Evolutionary conservation across 2,888 invertebrate species (phyloP), one percentile per base, ranked within the genome.

Genomic region (Mimas tiliae): DNA sequence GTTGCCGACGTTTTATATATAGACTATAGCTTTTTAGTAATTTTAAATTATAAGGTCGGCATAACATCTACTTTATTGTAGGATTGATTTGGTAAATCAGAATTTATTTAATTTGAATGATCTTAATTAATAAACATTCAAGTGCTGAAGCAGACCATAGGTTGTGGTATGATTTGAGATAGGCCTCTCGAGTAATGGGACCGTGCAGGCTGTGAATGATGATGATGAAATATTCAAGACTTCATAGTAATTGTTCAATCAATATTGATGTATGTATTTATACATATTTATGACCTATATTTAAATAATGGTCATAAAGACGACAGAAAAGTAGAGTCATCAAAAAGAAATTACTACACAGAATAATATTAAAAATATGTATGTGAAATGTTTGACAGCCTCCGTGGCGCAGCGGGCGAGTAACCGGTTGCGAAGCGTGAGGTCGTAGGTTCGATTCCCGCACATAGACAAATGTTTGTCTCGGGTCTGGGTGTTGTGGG

Each of bases 1-100:
- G n/a, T 58, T 38, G 42, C 58, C 58, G 58, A 42, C 58, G 58
- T 19, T 58, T 58, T 58, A 58, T 42, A 58, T 42, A 58, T 58
- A 58, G 19, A 16, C 16, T 6, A 34, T 11, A 6, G 38, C 12
- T 42, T 38, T 8, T 42, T 19, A 19, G 12, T 19, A 21, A 11
- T 38, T 42, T 58, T 38, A n/a, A n/a, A n/a, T 19, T 50, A 50
- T 50, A 50, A 19, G 50, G 50, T 14, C 14, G 12, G 7, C 42
- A 12, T 42, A 19, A 58, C 1, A 19, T 7, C n/a, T 14, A 14
- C 6, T 4, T 51, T 21, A 8, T 8, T 51, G 4, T 1, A 19
- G 9, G 1, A 51, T 27, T 19, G 8, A 51, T 21, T 51, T 50
- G 9, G 8, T 19, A 19, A 14, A n/a, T 14, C 2, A n/a, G 4